phyloP scores from a whole-genome alignment of 2,888 invertebrate genomes.

The Lasius platythorax region DNA sequence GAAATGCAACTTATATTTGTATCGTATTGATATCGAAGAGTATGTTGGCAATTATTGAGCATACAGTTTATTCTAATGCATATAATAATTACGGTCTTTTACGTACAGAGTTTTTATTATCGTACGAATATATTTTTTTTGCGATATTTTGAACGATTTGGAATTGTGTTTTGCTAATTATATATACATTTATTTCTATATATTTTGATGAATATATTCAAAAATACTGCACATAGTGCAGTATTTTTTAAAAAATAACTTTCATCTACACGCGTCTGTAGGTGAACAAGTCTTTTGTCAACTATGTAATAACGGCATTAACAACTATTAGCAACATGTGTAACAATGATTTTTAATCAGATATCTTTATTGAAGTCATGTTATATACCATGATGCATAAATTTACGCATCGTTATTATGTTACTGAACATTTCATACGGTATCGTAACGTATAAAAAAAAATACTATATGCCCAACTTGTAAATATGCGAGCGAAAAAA shows the following conservation, averaged over 20 bases:
- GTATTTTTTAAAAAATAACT: neutral
- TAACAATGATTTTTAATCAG: conserved; percentile 19
- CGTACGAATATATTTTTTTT: conserved; percentile 8
- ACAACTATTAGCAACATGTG: conserved; percentile 23
- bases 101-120: neutral
- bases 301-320: conserved; percentile 26
- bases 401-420: conserved; percentile 22
- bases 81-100: neutral
- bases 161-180: conserved; percentile 21
- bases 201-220: neutral
- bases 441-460: conserved; percentile 1
- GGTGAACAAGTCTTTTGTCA: conserved; percentile 7
- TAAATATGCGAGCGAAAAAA: conserved; percentile 26
- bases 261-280: neutral
- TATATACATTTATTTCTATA: conserved; percentile 15
- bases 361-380: conserved; percentile 21
- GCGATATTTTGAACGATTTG: conserved; percentile 20
- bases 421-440: conserved; percentile 21
- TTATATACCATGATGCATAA: conserved; percentile 26
- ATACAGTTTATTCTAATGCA: conserved; percentile 34
- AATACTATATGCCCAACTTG: neutral
- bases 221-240: neutral
- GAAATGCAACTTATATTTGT: conserved; percentile 26
- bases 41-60: conserved; percentile 5
- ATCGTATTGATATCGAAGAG: conserved; percentile 33